phyloP scores from a whole-genome alignment of 2,797 vertebrate genomes.

The Muscicapa striata region DNA sequence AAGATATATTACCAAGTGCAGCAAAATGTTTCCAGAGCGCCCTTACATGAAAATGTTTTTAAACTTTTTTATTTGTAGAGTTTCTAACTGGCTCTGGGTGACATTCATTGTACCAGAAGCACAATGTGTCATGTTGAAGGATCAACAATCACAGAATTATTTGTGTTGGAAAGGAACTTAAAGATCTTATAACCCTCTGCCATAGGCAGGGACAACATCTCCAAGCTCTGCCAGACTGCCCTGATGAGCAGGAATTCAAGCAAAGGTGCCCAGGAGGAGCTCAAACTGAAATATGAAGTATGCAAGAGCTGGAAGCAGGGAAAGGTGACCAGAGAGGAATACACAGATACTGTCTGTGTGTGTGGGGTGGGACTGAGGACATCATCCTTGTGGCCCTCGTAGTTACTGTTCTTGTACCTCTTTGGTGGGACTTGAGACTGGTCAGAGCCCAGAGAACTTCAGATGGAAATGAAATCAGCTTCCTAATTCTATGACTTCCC shows the following conservation, averaged over 20 bases:
- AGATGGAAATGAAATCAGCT: background rate
- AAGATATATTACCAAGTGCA: background rate
- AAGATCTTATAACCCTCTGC: background rate
- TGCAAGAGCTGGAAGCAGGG: background rate
- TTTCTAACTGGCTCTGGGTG: background rate
- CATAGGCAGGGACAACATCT: background rate
- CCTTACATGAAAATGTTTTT: background rate
- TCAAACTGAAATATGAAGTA: background rate
- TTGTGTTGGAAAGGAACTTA: background rate
- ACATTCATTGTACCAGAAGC: background rate
- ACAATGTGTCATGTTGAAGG: background rate
- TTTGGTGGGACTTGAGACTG: background rate
- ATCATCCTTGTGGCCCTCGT: background rate
- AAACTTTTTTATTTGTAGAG: background rate
- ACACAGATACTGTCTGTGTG: rapidly evolving
- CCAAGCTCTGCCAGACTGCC: background rate
- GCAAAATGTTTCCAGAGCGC: background rate
- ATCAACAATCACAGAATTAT: background rate
- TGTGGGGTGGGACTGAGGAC: background rate
- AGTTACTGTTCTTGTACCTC: background rate
- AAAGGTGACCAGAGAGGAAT: background rate
- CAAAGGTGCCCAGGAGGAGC: background rate
- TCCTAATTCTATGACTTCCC: background rate
- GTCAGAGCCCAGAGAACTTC: background rate
- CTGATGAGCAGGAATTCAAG: background rate